Evolutionary conservation across 2,113 vertebrate genomes (phyloP), one percentile per base, ranked within the genome.

Genomic region (Sander lucioperca): DNA sequence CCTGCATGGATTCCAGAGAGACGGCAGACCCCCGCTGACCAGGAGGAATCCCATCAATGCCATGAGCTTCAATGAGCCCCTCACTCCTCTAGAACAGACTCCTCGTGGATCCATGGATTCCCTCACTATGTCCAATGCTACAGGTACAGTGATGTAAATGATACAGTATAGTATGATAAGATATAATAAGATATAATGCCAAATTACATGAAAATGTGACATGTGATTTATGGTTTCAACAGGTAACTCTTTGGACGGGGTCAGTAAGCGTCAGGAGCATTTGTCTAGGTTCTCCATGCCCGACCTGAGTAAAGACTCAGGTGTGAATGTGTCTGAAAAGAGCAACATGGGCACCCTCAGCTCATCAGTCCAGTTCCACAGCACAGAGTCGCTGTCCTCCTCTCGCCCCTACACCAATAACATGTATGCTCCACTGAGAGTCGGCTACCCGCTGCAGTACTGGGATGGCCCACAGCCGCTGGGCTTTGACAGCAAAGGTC

Each of bases 201-300:
- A 74, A 59, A 48, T 21, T 0, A 61, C 63, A 19, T 48, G 5
- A 64, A 72, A 70, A 81, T 68, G 0, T 83, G 15, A 88, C 43
- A 21, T 84, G 43, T 80, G 0, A 7, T 82, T 82, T 81, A 1
- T 77, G 9, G 0, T 77, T 84, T 25, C 48, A 51, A 4, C 93
- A 98, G 98, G 97, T 45, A 96, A 97, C 73, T 99, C 98, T 0
- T 95, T 96, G 12, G 98, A 99, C 0, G 97, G 97, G 0, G 97
- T 96, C 13, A 95, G 94, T 82, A 99, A 97, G 86, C 96, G 98
- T 54, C 99, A 99, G 92, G 98, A 99, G 91, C 97, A 99, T 84
- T 95, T 99, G 56, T 99, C 99, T 48, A 94, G 98, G 27, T 99
- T 99, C 93, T 99, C 99, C 36, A 99, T 99, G 98, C 99, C 99